These are phyloP conservation scores for Platichthys stellatus DNA, from an alignment of 2,113 vertebrate species.

Conservation along the genomic window DNA sequence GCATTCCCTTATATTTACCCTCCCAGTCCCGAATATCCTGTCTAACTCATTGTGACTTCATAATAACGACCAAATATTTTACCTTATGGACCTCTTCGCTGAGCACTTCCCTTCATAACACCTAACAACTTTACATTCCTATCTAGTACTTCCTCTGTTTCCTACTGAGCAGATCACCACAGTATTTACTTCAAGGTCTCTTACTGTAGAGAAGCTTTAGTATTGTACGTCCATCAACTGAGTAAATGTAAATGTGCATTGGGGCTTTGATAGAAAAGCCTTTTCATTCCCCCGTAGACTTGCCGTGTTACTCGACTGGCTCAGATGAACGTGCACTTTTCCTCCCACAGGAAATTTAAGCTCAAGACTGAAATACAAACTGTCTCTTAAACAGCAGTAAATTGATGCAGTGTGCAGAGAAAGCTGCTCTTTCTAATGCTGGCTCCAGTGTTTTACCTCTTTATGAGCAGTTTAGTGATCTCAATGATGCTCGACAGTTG, in stretches of 20 bases:
- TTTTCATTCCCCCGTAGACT: conserved; percentile 15
- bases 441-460: conserved; percentile 44
- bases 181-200: not conserved
- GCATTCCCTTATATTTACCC: too few species aligned
- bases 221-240: conserved; percentile 4
- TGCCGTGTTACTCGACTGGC: conserved; percentile 23
- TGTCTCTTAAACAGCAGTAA: conserved; percentile 51
- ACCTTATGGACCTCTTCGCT: too few species aligned
- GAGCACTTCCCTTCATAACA: too few species aligned
- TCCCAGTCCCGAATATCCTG: too few species aligned
- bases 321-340: conserved; percentile 18
- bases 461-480: conserved; percentile 32
- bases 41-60: too few species aligned
- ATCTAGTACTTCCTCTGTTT: too few species aligned
- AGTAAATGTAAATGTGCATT: not conserved
- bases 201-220: not conserved
- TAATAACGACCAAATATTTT: too few species aligned
- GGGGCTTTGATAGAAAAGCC: not conserved
- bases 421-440: conserved; percentile 48
- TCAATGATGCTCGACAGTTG: conserved; percentile 11
- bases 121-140: too few species aligned
- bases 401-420: conserved; percentile 40
- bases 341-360: conserved; percentile 44
- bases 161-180: not conserved
- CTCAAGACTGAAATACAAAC: conserved; percentile 45